Evolutionary conservation across 2,797 vertebrate species (phyloP).

Genomic region (Megaceryle alcyon): DNA sequence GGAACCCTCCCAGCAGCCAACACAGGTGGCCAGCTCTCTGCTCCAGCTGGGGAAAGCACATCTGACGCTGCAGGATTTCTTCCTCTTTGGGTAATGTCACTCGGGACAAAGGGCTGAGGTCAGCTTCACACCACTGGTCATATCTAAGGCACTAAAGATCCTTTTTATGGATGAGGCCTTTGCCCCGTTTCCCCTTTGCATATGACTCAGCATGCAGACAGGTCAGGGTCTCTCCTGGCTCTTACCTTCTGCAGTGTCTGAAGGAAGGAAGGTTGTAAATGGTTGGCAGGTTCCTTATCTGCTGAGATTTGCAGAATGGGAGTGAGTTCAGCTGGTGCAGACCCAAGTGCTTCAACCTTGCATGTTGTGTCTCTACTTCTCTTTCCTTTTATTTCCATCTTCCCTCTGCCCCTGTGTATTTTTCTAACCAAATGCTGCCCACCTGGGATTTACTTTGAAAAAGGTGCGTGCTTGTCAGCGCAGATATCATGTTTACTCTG

Average conservation of each 20-base stretch:
- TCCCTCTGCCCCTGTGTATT: not conserved
- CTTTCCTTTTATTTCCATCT: not conserved
- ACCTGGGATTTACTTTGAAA: not conserved
- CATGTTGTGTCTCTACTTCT: not conserved
- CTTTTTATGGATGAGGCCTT: not conserved
- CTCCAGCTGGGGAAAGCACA: fast-evolving
- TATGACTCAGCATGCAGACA: not conserved
- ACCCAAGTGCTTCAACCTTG: not conserved
- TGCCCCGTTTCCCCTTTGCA: not conserved
- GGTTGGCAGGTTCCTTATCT: not conserved
- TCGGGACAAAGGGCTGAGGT: not conserved
- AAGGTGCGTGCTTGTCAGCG: not conserved
- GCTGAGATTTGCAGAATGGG: not conserved
- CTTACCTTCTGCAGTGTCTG: fast-evolving
- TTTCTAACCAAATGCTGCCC: not conserved
- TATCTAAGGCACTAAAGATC: not conserved
- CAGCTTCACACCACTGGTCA: not conserved
- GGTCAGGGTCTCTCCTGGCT: not conserved
- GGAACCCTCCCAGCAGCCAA: not conserved
- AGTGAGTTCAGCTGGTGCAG: not conserved
- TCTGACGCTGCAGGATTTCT: not conserved
- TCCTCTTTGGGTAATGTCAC: not conserved
- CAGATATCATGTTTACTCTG: fast-evolving
- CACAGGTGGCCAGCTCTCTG: not conserved
- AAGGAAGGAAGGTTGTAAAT: not conserved